phyloP scores from a whole-genome alignment of 2,888 invertebrate species.

The Hartigia nigra region DNA sequence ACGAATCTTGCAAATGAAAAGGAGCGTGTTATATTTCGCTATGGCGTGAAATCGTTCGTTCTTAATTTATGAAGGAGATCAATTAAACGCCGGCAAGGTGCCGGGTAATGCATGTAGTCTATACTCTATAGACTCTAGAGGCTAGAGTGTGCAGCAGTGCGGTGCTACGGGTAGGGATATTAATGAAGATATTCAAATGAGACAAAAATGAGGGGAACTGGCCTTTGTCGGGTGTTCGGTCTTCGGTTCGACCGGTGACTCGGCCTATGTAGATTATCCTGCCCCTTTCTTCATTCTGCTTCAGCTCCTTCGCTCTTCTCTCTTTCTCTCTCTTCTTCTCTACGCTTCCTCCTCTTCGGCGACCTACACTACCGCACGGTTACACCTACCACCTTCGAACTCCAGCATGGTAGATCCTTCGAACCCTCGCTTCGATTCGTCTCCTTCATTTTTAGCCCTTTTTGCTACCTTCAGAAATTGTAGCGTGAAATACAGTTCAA shows the following conservation, averaged over 20 bases:
- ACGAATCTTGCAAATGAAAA: background rate
- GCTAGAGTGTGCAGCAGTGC: constrained; percentile 25
- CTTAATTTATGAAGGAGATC: constrained; percentile 7
- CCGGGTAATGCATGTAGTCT: constrained; percentile 55
- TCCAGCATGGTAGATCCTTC: constrained; percentile 35
- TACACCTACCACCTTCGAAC: constrained; percentile 7
- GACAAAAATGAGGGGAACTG: constrained; percentile 63
- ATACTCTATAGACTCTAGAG: constrained; percentile 23
- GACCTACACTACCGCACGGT: constrained; percentile 4
- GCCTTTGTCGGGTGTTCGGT: constrained; percentile 67
- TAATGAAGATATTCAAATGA: constrained; percentile 66
- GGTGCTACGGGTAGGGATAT: constrained; percentile 48
- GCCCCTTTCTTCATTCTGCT: constrained; percentile 23
- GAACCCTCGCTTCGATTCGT: constrained; percentile 30
- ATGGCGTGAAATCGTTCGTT: constrained; percentile 3
- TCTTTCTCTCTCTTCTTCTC: constrained; percentile 24
- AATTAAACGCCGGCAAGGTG: constrained; percentile 59
- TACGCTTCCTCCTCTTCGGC: constrained; percentile 15
- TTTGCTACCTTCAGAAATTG: constrained; percentile 29
- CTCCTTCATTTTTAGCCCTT: constrained; percentile 25
- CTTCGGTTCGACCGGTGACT: constrained; percentile 61
- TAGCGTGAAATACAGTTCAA: constrained; percentile 36
- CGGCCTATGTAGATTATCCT: constrained; percentile 59
- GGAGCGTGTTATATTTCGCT: background rate
- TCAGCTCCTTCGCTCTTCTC: constrained; percentile 14